Evolutionary conservation across 2,797 vertebrate genomes (phyloP).

Genomic region (Acanthis flammea): DNA sequence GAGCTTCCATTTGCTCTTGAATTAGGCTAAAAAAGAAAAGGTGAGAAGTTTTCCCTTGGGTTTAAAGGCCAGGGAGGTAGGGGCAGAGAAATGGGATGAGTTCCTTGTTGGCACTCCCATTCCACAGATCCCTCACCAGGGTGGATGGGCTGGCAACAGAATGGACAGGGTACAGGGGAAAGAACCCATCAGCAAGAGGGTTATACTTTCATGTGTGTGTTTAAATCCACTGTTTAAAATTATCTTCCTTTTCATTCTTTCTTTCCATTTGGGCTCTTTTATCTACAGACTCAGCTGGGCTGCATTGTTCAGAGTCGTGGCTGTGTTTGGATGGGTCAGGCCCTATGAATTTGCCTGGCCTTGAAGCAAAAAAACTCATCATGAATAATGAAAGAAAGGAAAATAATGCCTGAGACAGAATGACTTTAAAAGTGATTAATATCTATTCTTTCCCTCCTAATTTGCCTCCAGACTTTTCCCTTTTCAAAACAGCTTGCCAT

Average conservation of each 20-base stretch:
- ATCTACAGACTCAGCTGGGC: neutral
- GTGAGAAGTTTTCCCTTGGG: neutral
- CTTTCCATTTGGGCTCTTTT: neutral
- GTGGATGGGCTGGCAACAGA: neutral
- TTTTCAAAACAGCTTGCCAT: conserved; percentile 42
- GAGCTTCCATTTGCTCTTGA: neutral
- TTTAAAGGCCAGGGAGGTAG: neutral
- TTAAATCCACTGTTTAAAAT: neutral
- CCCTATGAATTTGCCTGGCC: conserved; percentile 23
- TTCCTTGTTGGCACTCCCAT: neutral
- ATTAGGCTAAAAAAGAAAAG: neutral
- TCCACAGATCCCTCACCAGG: neutral
- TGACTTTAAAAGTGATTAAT: conserved; percentile 41
- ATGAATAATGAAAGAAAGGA: conserved; percentile 52
- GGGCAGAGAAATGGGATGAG: accelerated
- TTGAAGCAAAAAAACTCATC: conserved; percentile 45
- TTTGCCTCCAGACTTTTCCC: conserved; percentile 42
- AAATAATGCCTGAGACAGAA: conserved; percentile 50
- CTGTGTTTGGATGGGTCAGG: conserved; percentile 46
- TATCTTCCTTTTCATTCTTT: neutral
- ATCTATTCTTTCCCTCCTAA: conserved; percentile 41
- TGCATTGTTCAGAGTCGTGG: neutral
- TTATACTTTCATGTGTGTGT: neutral
- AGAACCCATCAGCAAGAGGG: neutral
- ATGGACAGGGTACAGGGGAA: neutral